Conservation (phyloP, 2,888 invertebrate species). For the Agelastica alni region DNA sequence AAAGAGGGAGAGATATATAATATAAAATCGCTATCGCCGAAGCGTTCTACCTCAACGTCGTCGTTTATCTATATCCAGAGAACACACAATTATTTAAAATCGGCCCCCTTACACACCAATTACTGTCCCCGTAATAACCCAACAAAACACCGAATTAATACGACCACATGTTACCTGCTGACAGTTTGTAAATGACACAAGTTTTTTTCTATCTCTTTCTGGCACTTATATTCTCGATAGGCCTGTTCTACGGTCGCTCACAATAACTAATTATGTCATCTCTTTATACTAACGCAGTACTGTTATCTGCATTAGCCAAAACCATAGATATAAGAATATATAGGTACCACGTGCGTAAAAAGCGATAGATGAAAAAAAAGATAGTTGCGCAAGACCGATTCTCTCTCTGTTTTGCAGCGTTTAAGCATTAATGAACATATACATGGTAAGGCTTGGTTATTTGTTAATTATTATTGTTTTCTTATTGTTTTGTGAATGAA, state of each 20-base stretch:
- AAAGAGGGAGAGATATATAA: not conserved
- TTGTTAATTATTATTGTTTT: too few relatives aligned
- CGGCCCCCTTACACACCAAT: constrained; percentile 15
- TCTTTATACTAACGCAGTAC: too few relatives aligned
- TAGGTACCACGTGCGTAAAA: too few relatives aligned
- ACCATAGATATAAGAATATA: too few relatives aligned
- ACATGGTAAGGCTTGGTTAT: too few relatives aligned
- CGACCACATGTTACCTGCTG: constrained; percentile 22
- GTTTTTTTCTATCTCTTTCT: not conserved
- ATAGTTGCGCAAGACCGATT: too few relatives aligned
- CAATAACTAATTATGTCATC: too few relatives aligned
- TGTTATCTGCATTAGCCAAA: too few relatives aligned
- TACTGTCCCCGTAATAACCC: constrained; percentile 19
- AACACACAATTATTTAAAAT: constrained; percentile 14
- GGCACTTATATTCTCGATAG: not conserved
- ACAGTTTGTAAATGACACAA: constrained; percentile 24
- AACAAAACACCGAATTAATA: constrained; percentile 24
- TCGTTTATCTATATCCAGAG: not conserved
- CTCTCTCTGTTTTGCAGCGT: too few relatives aligned
- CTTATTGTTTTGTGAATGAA: too few relatives aligned
- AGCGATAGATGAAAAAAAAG: too few relatives aligned
- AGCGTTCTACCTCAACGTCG: not conserved
- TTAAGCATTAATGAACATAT: too few relatives aligned
- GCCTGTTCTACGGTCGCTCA: not conserved
- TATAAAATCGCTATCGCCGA: not conserved